Evolutionary conservation across 2,888 invertebrate genomes (phyloP).

Genomic region (Proisotoma minuta): DNA sequence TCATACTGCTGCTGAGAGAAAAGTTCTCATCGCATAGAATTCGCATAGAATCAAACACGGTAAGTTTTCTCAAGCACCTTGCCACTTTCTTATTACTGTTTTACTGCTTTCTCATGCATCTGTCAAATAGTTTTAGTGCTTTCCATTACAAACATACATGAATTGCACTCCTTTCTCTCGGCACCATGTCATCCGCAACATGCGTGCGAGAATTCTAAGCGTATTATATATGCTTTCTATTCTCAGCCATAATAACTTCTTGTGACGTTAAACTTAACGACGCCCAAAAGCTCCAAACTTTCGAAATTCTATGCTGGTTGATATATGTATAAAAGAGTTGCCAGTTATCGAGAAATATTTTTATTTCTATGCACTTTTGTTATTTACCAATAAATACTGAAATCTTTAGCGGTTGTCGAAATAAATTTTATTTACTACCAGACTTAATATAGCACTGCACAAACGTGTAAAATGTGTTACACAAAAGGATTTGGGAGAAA

Average conservation of each 20-base stretch:
- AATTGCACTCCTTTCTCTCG: no score
- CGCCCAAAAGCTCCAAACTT: no score
- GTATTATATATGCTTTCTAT: no score
- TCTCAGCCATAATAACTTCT: no score
- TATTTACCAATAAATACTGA: constrained; percentile 12
- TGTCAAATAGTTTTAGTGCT: constrained; percentile 2
- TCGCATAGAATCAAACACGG: background rate
- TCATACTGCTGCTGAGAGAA: background rate
- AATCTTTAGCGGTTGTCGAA: background rate
- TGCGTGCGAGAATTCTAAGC: no score
- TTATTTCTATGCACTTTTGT: constrained; percentile 3
- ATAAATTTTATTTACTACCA: constrained; percentile 2
- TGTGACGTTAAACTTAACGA: no score
- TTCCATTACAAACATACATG: background rate
- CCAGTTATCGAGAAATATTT: no score
- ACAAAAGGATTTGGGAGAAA: no score
- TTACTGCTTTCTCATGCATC: constrained; percentile 1
- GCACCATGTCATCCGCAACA: no score
- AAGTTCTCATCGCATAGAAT: background rate
- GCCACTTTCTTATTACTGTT: background rate
- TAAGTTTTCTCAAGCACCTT: background rate
- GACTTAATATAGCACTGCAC: background rate
- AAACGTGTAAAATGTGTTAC: no score
- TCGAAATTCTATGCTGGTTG: no score
- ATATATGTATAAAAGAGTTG: no score